These are phyloP conservation scores for Enteromius unitaeniatus DNA, from an alignment of 2,797 vertebrate species.

Conservation along the genomic window DNA sequence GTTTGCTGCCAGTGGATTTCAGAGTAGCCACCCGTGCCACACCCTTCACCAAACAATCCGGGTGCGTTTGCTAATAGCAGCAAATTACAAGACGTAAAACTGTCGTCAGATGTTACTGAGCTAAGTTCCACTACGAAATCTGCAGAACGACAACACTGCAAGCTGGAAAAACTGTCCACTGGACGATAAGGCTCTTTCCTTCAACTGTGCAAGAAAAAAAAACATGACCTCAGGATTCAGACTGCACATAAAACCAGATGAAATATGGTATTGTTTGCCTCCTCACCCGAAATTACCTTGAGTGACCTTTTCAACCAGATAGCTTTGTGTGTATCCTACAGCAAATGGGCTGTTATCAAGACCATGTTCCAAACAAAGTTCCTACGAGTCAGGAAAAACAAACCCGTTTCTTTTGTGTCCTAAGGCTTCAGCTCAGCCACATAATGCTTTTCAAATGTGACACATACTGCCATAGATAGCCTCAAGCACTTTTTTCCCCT, in stretches of 20 bases:
- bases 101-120: slow-evolving; percentile 13
- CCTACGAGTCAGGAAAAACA: slow-evolving; percentile 46
- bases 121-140: slow-evolving; percentile 3
- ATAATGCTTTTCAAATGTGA: slow-evolving; percentile 54
- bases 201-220: slow-evolving; percentile 1
- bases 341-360: slow-evolving; percentile 52
- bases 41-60: slow-evolving; percentile 50
- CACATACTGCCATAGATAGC: slow-evolving; percentile 24
- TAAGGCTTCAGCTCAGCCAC: slow-evolving; percentile 28
- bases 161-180: background rate
- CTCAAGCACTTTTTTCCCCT: slow-evolving; percentile 13
- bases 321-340: slow-evolving; percentile 26
- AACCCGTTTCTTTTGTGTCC: slow-evolving; percentile 50
- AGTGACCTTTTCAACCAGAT: slow-evolving; percentile 51
- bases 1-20: slow-evolving; percentile 51
- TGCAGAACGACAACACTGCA: background rate
- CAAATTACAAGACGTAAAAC: slow-evolving; percentile 49
- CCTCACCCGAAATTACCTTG: slow-evolving; percentile 30
- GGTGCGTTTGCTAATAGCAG: slow-evolving; percentile 48
- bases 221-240: slow-evolving; percentile 17
- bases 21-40: slow-evolving; percentile 53
- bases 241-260: slow-evolving; percentile 23
- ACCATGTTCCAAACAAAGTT: slow-evolving; percentile 35
- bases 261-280: slow-evolving; percentile 42
- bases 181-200: slow-evolving; percentile 18